Conservation (phyloP, 2,113 vertebrate genomes). For the Actenoides hombroni region DNA sequence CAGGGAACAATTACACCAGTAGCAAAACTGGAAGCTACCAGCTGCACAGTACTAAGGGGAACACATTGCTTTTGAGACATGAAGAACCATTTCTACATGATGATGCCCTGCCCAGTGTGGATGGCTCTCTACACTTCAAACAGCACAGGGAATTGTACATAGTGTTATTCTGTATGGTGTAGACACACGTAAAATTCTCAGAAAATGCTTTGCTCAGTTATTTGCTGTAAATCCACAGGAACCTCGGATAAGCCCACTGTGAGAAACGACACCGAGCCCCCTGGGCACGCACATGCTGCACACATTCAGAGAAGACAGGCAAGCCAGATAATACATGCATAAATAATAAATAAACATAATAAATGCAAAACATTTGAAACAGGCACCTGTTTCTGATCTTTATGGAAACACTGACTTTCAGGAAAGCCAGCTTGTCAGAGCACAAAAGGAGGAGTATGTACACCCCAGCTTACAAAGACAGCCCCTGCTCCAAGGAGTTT, state of each 20-base stretch:
- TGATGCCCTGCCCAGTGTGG: not conserved
- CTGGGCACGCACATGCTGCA: accelerated
- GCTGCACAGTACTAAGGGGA: not conserved
- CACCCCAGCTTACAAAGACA: not conserved
- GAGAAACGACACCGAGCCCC: not conserved
- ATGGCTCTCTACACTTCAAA: not conserved
- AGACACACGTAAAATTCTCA: not conserved
- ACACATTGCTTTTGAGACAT: not conserved
- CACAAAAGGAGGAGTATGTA: not conserved
- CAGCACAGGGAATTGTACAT: not conserved
- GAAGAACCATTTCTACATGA: not conserved
- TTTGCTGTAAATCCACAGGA: not conserved
- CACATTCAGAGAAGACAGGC: not conserved
- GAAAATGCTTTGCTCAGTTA: not conserved
- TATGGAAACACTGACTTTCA: not conserved
- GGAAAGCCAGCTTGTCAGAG: not conserved
- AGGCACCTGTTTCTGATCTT: not conserved
- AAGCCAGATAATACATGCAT: not conserved
- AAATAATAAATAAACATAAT: no score
- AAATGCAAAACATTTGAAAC: not conserved
- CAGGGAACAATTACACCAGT: not conserved
- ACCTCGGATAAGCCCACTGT: not conserved
- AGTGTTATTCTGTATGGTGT: not conserved
- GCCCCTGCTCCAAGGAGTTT: not conserved
- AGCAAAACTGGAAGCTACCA: not conserved